phyloP scores from a whole-genome alignment of 1,140 invertebrate genomes.

The Rhopalosiphum maidis region DNA sequence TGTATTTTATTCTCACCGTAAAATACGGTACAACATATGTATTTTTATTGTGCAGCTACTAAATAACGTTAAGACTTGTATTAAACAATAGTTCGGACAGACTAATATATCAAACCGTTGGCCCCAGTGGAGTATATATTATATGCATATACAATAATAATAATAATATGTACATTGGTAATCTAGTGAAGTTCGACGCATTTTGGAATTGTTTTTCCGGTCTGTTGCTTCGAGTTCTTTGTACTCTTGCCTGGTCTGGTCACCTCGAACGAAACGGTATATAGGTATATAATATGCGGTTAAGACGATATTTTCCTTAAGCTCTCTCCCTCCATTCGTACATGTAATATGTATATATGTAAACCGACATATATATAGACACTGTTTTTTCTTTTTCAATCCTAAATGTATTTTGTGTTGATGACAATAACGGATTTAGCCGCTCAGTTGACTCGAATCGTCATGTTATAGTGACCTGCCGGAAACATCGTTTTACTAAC shows the following conservation, averaged over 20 bases:
- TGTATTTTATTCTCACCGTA: neutral
- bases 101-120: neutral
- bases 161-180: neutral
- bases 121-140: neutral
- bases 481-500: constrained; percentile 49
- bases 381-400: constrained; percentile 6
- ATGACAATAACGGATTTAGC: constrained; percentile 9
- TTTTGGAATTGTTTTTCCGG: constrained; percentile 42
- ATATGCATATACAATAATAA: neutral
- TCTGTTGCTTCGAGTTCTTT: constrained; percentile 16
- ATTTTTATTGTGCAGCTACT: neutral
- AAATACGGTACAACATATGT: neutral
- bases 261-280: neutral
- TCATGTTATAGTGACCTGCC: constrained; percentile 23
- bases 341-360: neutral
- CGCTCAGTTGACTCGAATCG: constrained; percentile 16
- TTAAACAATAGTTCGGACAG: neutral
- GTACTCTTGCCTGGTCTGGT: neutral
- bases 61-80: neutral
- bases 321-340: neutral
- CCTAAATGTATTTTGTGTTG: neutral
- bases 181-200: neutral
- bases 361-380: neutral
- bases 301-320: constrained; percentile 14
- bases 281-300: neutral